Evolutionary conservation across 2,888 invertebrate species (phyloP).

Genomic region (Chloroclysta siterata): DNA sequence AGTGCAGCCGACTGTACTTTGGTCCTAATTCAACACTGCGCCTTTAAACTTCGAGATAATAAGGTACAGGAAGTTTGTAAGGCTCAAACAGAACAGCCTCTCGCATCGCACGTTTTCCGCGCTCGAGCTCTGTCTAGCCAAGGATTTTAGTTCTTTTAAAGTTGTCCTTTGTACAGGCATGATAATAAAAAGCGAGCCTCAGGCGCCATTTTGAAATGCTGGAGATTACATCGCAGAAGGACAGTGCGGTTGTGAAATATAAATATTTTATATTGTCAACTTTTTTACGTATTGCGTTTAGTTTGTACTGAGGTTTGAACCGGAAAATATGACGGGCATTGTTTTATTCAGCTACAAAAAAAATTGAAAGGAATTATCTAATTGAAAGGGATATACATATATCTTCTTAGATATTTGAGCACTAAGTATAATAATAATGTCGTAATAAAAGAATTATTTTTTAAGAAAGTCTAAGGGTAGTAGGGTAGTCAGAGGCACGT

Average conservation of each 20-base stretch:
- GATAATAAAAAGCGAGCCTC: constrained; percentile 42
- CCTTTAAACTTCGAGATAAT: neutral
- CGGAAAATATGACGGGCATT: neutral
- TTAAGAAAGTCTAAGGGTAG: no score
- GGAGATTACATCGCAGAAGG: constrained; percentile 42
- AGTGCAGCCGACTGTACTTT: neutral
- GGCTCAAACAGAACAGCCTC: neutral
- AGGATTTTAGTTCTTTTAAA: constrained; percentile 14
- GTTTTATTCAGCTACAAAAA: no score
- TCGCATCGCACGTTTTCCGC: neutral
- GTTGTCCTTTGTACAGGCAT: constrained; percentile 16
- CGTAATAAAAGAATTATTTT: no score
- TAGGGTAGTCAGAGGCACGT: no score
- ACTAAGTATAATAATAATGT: no score
- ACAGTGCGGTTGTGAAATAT: constrained; percentile 39
- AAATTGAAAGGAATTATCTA: no score
- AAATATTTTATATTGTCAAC: constrained; percentile 34
- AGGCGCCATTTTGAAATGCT: constrained; percentile 42
- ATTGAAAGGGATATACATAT: no score
- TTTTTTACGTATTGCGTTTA: constrained; percentile 11
- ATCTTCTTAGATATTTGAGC: no score
- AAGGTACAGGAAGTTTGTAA: neutral
- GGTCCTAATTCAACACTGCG: neutral
- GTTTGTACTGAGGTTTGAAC: neutral
- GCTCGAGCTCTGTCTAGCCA: neutral